These are phyloP conservation scores for Sebastes paucispinis DNA, from an alignment of 2,797 vertebrate genomes.

Conservation along the genomic window DNA sequence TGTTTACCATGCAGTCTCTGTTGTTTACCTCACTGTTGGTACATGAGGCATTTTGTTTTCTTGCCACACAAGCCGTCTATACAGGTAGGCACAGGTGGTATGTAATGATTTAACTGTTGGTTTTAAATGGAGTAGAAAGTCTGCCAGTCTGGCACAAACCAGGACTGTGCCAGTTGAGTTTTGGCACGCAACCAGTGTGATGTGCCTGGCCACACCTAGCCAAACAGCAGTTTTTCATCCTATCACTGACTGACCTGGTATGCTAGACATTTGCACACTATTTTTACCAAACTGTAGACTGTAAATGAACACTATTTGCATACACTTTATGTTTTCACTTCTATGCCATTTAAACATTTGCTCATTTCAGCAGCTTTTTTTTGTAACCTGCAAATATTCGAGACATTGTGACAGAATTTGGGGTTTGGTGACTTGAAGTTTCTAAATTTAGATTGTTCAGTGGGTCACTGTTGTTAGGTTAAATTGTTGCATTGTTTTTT, in stretches of 20 bases:
- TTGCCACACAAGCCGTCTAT: conserved; percentile 7
- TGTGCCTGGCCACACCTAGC: conserved; percentile 11
- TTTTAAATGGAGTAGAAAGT: conserved; percentile 60
- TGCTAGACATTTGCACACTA: neutral
- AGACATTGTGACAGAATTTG: conserved; percentile 1
- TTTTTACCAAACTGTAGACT: neutral
- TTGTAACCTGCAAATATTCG: neutral
- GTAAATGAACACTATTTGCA: neutral
- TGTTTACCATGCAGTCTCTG: neutral
- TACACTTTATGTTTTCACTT: neutral
- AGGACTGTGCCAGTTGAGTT: conserved; percentile 24
- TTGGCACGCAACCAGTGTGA: conserved; percentile 12
- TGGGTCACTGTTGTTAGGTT: conserved; percentile 57
- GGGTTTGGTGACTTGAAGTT: conserved; percentile 17
- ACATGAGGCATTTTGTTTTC: conserved; percentile 14
- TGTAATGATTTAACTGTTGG: conserved; percentile 29
- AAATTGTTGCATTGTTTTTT: conserved; percentile 54
- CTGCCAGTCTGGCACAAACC: conserved; percentile 19
- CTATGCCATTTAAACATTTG: neutral
- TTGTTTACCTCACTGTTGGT: neutral
- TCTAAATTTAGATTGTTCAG: conserved; percentile 53
- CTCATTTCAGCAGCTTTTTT: neutral
- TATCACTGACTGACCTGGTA: neutral
- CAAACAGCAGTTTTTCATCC: neutral
- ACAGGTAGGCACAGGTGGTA: conserved; percentile 25